Base-by-base conservation (phyloP, 1,140 invertebrate genomes). In the Armadillidium nasatum region DNA sequence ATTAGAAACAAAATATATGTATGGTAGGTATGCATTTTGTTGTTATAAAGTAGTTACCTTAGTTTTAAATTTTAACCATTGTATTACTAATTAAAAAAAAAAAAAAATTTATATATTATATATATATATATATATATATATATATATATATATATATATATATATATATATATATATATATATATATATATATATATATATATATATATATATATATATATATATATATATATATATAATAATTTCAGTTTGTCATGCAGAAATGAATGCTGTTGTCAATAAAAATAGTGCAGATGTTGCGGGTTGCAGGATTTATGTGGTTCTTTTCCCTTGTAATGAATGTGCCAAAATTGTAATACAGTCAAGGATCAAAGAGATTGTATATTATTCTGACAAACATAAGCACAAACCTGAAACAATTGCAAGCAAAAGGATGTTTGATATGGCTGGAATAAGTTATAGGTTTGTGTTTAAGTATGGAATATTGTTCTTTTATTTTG, bases 221-320 rank as follows among this genome's bases (percentile, higher is more conserved):
- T n/a, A n/a, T n/a, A 33, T 33, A 33, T 33, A 33, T 33, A 33
- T 33, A 33, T 60, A 15, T 60, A 19, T 60, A 13, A 60, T 60
- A 3, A 7, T 83, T 83, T 80, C 83, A 87, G 89, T 89, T 10
- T 89, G 88, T 79, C 89, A 90, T 84, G 89, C 89, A 19, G 89
- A 90, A 80, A 84, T 90, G 84, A 90, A 90, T 84, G 89, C 89
- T 43, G 89, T 90, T 54, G 76, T 89, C 33, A 90, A 90, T 82
- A 88, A 87, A 79, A 90, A 88, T 79, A 83, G 84, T 13, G 83
- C 84, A 4, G 85, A 87, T 82, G 80, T 88, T 0, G 84, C 86
- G 74, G 84, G 85, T 75, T 88, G 86, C 81, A 85, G 83, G 0
- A 84, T 90, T 19, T 90, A 88, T 83, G 85, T 86, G 0, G 85